Percentiles rank a stretch among this genome's conserved stretches.
phyloP scores from a whole-genome alignment of 2,888 invertebrate species.

The Ditylenchus weischeri region DNA sequence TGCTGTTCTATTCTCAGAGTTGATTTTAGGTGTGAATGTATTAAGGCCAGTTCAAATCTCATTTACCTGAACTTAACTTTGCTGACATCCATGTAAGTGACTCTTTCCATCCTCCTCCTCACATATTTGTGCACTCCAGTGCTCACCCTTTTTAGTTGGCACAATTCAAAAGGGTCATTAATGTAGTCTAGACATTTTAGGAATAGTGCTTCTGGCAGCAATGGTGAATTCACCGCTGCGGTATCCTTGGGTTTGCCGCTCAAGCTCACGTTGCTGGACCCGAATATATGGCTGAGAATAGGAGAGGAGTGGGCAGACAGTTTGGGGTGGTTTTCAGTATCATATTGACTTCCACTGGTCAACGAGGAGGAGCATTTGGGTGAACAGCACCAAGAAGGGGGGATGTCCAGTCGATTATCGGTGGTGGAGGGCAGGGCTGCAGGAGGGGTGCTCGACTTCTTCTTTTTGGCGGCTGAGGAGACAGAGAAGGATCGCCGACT shows the following conservation, averaged over 20 bases:
- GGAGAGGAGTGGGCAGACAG: too few relatives aligned
- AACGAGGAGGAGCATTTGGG: conserved; percentile 5
- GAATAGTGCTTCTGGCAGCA: conserved; percentile 26
- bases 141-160: conserved; percentile 22
- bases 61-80: conserved; percentile 20
- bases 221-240: background rate
- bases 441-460: background rate
- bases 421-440: background rate
- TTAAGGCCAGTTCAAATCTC: too few relatives aligned
- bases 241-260: background rate
- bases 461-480: background rate
- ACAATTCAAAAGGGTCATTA: conserved; percentile 30
- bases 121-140: conserved; percentile 25
- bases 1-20: too few relatives aligned
- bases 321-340: too few relatives aligned
- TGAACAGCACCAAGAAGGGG: conserved; percentile 7
- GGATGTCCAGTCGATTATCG: background rate
- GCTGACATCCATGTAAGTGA: conserved; percentile 31
- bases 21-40: too few relatives aligned
- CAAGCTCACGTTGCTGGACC: background rate
- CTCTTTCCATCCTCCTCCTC: conserved; percentile 12
- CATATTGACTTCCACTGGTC: background rate
- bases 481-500: conserved; percentile 5
- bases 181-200: conserved; percentile 28
- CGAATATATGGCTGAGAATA: too few relatives aligned